A percentile compares a stretch with the other conserved stretches of the same genome.
phyloP scores from a whole-genome alignment of 2,797 vertebrate species.

The Falco berigora region DNA sequence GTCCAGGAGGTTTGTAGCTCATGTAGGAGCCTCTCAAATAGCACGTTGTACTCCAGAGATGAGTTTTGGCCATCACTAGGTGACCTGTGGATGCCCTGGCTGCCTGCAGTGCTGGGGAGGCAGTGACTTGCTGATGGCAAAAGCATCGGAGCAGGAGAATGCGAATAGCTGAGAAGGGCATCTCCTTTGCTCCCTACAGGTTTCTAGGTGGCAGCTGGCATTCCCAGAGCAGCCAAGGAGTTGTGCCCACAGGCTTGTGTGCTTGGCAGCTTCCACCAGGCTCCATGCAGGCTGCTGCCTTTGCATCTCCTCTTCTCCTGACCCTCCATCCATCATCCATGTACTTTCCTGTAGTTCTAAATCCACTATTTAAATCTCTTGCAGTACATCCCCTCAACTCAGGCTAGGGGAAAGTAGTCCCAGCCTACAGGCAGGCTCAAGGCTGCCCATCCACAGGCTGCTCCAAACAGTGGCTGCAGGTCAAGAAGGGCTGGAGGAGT shows the following conservation, averaged over 20 bases:
- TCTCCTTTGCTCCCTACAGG: not conserved
- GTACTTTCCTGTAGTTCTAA: not conserved
- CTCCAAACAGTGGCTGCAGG: not conserved
- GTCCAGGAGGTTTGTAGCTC: not conserved
- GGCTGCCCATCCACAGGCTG: not conserved
- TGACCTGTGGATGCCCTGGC: not conserved
- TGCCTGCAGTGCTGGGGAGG: not conserved
- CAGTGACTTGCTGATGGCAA: not conserved
- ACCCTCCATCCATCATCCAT: not conserved
- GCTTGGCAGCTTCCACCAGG: not conserved
- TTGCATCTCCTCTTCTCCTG: not conserved
- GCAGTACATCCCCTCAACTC: not conserved
- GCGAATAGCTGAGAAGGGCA: not conserved
- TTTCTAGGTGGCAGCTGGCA: not conserved
- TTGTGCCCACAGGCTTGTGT: not conserved
- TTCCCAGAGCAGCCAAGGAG: not conserved
- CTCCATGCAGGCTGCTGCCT: not conserved
- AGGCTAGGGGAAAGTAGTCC: not conserved
- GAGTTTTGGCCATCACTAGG: not conserved
- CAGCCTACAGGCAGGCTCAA: not conserved
- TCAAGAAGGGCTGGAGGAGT: not conserved
- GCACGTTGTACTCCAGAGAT: not conserved
- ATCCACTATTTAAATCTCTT: not conserved
- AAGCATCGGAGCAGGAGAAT: not conserved
- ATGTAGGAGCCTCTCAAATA: not conserved